Percentiles rank a stretch among this genome's conserved stretches.
phyloP scores from a whole-genome alignment of 2,888 invertebrate genomes.

The Caenorhabditis sinica region DNA sequence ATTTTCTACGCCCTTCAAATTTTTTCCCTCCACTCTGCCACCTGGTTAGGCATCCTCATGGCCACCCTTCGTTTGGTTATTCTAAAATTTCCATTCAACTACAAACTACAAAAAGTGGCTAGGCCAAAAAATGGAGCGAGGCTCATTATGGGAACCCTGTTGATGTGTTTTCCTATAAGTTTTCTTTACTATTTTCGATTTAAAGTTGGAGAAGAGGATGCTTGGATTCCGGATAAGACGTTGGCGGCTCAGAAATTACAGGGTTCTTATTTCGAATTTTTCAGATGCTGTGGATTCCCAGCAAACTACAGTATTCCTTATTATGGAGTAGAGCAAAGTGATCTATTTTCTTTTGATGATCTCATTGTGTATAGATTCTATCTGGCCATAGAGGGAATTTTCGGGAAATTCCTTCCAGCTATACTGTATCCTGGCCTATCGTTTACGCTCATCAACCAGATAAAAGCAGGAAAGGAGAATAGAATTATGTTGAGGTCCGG shows the following conservation, averaged over 20 bases:
- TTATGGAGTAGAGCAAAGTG: conserved; percentile 16
- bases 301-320: conserved; percentile 3
- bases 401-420: conserved; percentile 17
- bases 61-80: conserved; percentile 7
- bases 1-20: background rate
- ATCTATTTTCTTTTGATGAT: background rate
- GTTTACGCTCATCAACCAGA: background rate
- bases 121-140: background rate
- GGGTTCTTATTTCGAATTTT: background rate
- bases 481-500: background rate
- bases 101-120: conserved; percentile 9
- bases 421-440: conserved; percentile 18
- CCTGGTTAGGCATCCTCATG: conserved; percentile 34
- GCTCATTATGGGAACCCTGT: background rate
- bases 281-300: conserved; percentile 21
- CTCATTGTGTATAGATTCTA: conserved; percentile 4
- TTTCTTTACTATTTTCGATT: conserved; percentile 36
- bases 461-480: background rate
- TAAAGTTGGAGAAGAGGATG: background rate
- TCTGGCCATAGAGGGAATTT: conserved; percentile 6
- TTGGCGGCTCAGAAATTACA: background rate
- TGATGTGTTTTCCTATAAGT: conserved; percentile 11
- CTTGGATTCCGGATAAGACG: conserved; percentile 20
- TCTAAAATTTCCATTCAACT: conserved; percentile 25
- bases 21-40: background rate